Conservation (phyloP, 1,140 invertebrate species). For the Odontomachus brunneus region DNA sequence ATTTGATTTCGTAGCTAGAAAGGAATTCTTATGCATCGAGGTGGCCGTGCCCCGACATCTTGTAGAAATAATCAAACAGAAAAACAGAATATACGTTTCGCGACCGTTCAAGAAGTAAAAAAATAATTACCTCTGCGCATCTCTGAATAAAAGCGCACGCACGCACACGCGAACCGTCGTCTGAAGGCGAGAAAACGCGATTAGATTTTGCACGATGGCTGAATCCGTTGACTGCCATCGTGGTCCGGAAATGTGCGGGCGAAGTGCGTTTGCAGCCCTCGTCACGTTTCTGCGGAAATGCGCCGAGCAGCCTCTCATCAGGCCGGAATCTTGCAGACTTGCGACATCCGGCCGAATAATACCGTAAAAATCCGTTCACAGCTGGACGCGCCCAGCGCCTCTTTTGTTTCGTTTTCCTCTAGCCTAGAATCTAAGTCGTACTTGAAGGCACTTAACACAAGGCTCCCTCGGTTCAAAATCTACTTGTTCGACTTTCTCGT, state of each 20-base stretch:
- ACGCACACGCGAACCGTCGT: too few species aligned
- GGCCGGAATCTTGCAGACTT: constrained; percentile 12
- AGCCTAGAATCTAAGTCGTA: constrained; percentile 85
- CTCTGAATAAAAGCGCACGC: too few species aligned
- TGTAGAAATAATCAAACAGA: neutral
- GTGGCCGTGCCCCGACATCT: neutral
- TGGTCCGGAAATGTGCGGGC: too few species aligned
- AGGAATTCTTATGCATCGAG: neutral
- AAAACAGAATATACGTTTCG: neutral
- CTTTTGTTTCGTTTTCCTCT: constrained; percentile 75
- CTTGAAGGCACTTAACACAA: constrained; percentile 86
- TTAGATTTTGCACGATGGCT: too few species aligned
- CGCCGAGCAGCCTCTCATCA: constrained; percentile 52
- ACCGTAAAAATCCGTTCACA: constrained; percentile 82
- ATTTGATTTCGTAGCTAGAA: too few species aligned
- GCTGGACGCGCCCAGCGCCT: constrained; percentile 84
- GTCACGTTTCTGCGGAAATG: constrained; percentile 55
- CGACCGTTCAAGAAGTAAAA: too few species aligned
- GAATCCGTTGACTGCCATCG: too few species aligned
- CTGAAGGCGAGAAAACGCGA: too few species aligned
- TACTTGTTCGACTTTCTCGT: constrained; percentile 66
- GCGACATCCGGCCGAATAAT: constrained; percentile 77
- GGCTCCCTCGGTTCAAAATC: constrained; percentile 82
- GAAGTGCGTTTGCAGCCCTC: too few species aligned
- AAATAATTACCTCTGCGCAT: too few species aligned